Conservation (phyloP, 2,113 vertebrate genomes). For the Leucopternis melanops region DNA sequence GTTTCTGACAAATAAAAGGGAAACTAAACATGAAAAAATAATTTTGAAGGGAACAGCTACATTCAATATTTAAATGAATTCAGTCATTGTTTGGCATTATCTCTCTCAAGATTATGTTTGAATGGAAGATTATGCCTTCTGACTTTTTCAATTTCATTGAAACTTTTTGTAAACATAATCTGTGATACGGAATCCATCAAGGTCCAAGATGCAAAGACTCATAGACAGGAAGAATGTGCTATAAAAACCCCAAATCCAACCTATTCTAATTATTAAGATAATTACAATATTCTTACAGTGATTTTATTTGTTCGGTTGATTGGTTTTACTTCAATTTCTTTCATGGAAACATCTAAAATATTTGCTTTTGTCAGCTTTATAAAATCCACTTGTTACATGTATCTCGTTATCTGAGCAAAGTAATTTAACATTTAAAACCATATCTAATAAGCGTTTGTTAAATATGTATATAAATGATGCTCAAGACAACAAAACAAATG, state of each 20-base stretch:
- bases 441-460: not conserved
- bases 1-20: conserved; percentile 40
- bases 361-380: not conserved
- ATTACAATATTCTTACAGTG: not conserved
- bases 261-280: not conserved
- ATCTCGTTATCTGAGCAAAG: not conserved
- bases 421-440: not conserved
- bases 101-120: not conserved
- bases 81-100: conserved; percentile 13
- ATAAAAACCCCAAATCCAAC: not conserved
- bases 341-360: not conserved
- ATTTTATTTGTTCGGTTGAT: not conserved
- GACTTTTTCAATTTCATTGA: conserved; percentile 17
- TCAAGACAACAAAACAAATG: not conserved
- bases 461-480: not conserved
- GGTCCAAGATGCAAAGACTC: not conserved
- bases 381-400: not conserved
- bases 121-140: conserved; percentile 26
- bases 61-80: conserved; percentile 28
- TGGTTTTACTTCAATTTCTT: not conserved
- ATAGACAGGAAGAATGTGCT: not conserved
- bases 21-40: conserved; percentile 9
- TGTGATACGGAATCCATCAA: conserved; percentile 11
- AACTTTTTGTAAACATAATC: conserved; percentile 39
- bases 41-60: conserved; percentile 1